These are phyloP conservation scores for Chloroceryle inda DNA, from an alignment of 2,797 vertebrate species.

Conservation along the genomic window DNA sequence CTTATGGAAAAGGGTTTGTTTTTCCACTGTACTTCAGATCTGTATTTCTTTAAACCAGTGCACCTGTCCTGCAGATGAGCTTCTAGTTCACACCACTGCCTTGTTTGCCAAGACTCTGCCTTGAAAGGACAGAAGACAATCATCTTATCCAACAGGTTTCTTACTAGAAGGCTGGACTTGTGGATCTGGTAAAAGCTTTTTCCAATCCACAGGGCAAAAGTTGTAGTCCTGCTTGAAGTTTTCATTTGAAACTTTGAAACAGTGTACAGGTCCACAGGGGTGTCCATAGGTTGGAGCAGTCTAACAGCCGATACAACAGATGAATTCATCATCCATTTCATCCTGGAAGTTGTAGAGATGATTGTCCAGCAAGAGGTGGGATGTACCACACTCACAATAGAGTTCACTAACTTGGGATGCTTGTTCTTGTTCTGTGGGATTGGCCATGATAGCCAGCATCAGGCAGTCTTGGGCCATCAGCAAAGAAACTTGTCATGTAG, in stretches of 20 bases:
- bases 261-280: slow-evolving; percentile 86
- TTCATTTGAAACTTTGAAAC: slow-evolving; percentile 86
- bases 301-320: slow-evolving; percentile 89
- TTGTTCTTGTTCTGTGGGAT: neutral
- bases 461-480: neutral
- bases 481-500: neutral
- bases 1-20: slow-evolving; percentile 84
- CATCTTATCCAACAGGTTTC: slow-evolving; percentile 88
- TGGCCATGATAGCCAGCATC: neutral
- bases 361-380: slow-evolving; percentile 83
- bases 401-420: slow-evolving; percentile 42
- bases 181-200: slow-evolving; percentile 85
- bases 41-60: slow-evolving; percentile 84
- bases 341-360: slow-evolving; percentile 90
- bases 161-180: slow-evolving; percentile 85
- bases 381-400: slow-evolving; percentile 86
- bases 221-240: slow-evolving; percentile 88
- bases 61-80: slow-evolving; percentile 88
- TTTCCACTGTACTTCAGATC: slow-evolving; percentile 83
- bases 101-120: slow-evolving; percentile 81
- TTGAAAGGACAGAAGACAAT: slow-evolving; percentile 83
- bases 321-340: slow-evolving; percentile 87
- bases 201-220: slow-evolving; percentile 88
- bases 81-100: slow-evolving; percentile 88
- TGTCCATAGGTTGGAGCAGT: slow-evolving; percentile 89